Conservation (phyloP, 2,797 vertebrate genomes). For the Tragelaphus eurycerus region DNA sequence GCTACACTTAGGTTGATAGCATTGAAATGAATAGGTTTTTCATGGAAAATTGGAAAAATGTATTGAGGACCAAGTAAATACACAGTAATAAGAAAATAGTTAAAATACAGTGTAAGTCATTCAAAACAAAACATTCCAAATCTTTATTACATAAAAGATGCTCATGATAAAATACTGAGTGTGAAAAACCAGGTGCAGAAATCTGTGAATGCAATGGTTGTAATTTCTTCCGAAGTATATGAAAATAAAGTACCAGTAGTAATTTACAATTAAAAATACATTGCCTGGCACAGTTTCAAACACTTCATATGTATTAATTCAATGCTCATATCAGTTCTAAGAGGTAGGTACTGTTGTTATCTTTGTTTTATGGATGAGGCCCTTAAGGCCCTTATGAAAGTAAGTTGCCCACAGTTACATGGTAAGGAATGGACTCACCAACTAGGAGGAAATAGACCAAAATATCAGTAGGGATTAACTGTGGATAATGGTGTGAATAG, state of each 20-base stretch:
- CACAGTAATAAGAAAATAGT: neutral
- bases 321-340: neutral
- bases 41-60: neutral
- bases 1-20: neutral
- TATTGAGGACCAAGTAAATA: neutral
- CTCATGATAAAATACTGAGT: neutral
- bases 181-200: neutral
- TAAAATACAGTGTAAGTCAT: neutral
- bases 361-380: neutral
- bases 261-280: neutral
- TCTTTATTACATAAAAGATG: neutral
- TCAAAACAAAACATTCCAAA: neutral
- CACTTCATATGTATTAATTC: neutral
- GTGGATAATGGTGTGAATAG: neutral
- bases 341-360: neutral
- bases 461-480: neutral
- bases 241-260: neutral
- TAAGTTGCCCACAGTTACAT: neutral
- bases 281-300: neutral
- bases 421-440: neutral
- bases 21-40: slow-evolving; percentile 17
- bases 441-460: neutral
- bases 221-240: neutral
- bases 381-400: neutral
- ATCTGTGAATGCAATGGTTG: neutral